Base-by-base conservation (phyloP, 2,797 vertebrate genomes). In the Labroides dimidiatus region DNA sequence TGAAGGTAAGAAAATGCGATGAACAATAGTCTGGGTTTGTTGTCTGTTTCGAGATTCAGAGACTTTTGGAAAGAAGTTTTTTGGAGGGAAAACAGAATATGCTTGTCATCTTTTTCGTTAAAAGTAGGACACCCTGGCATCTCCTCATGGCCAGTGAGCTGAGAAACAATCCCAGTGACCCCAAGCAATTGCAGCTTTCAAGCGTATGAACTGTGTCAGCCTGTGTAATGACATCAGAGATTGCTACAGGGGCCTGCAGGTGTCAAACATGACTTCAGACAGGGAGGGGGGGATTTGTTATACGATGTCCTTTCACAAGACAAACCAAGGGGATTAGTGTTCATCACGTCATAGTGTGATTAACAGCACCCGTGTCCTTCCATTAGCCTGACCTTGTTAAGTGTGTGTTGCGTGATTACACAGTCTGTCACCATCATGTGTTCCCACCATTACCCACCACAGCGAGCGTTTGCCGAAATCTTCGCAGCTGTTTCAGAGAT, bases 331-430 rank as follows among this genome's bases (percentile, higher is more conserved):
- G 77, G 75, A 77, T 78, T 80, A 75, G 51, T 44, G 60, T 47
- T 81, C 66, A 52, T 80, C 63, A 54, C 75, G 57, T 84, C 77
- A 70, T 49, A 4, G 71, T 42, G 72, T 78, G 80, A 84, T 81
- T 80, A 86, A 81, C 77, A 81, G 65, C 73, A 70, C 60, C 52
- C 66, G 9, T 43, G 81, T 80, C 77, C 80, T 79, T 80, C 78
- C 56, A 84, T 90, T 72, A 81, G 72, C 49, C n/a, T 59, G 85
- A 87, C 86, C 84, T 88, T 85, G 80, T 82, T 74, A 63, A 80
- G 62, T 59, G 48, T 60, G 64, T 82, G 69, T 27, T 61, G 68
- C 17, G 30, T 73, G 72, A 89, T 89, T 77, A 78, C 70, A 77
- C 0, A 45, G 45, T 74, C 74, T 55, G 69, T 73, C 75, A 56